These are phyloP conservation scores for Trogon melanurus DNA, from an alignment of 2,113 vertebrate genomes.

Conservation along the genomic window DNA sequence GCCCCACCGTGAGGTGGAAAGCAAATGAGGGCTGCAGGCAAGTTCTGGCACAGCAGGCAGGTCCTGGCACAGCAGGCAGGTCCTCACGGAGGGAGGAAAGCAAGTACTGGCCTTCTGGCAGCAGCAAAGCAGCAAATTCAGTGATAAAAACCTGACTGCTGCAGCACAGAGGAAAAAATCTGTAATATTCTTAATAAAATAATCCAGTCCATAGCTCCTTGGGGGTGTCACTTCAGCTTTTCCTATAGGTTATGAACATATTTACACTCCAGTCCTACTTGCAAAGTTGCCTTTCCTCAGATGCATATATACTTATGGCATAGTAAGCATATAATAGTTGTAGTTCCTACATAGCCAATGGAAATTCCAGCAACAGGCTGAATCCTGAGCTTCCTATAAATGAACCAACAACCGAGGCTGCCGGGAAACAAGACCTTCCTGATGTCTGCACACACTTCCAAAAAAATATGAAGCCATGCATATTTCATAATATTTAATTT, in stretches of 20 bases:
- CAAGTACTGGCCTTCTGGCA: slow-evolving; percentile 6
- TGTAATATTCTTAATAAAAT: background rate
- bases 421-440: background rate
- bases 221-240: background rate
- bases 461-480: background rate
- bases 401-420: background rate
- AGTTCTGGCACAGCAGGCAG: slow-evolving; percentile 7
- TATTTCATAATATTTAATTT: background rate
- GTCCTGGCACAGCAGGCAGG: background rate
- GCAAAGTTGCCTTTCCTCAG: background rate
- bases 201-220: background rate
- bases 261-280: background rate
- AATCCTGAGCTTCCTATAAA: background rate
- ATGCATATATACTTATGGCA: background rate
- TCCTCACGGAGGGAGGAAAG: background rate
- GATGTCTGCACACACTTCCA: background rate
- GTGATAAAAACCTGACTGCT: background rate
- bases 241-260: background rate
- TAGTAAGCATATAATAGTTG: background rate
- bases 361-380: background rate
- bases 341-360: background rate
- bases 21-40: background rate
- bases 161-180: background rate
- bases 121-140: background rate
- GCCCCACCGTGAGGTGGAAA: background rate